These are phyloP conservation scores for Araneus ventricosus DNA, from an alignment of 1,140 invertebrate genomes.

Conservation along the genomic window DNA sequence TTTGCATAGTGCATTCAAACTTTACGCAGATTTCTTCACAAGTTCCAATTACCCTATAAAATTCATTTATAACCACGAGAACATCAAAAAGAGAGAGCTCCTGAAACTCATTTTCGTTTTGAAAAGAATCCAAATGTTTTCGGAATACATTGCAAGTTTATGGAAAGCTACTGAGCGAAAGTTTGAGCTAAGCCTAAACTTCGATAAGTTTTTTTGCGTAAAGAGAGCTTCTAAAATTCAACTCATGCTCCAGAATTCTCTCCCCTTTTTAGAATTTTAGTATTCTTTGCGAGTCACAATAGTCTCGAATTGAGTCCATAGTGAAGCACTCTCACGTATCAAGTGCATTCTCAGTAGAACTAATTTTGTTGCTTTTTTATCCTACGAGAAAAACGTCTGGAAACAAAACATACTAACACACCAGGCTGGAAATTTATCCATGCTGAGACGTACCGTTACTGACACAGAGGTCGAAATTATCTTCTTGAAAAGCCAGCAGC, in stretches of 20 bases:
- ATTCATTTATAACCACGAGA: background rate
- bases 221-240: background rate
- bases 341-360: background rate
- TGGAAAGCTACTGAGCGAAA: background rate
- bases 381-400: background rate
- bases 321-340: background rate
- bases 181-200: background rate
- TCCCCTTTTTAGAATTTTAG: background rate
- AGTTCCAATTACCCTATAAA: too few relatives aligned
- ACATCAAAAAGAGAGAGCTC: background rate
- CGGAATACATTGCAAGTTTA: background rate
- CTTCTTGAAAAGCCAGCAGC: background rate
- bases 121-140: background rate
- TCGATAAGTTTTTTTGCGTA: background rate
- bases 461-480: background rate
- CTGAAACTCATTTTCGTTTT: background rate
- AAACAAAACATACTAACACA: background rate
- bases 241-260: background rate
- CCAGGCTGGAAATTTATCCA: background rate
- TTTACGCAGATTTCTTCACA: too few relatives aligned
- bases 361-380: background rate
- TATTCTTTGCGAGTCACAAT: conserved; percentile 8
- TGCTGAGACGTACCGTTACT: background rate
- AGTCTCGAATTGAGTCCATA: background rate
- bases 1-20: too few relatives aligned